phyloP scores from a whole-genome alignment of 2,888 invertebrate species.

The Prenolepis imparis region DNA sequence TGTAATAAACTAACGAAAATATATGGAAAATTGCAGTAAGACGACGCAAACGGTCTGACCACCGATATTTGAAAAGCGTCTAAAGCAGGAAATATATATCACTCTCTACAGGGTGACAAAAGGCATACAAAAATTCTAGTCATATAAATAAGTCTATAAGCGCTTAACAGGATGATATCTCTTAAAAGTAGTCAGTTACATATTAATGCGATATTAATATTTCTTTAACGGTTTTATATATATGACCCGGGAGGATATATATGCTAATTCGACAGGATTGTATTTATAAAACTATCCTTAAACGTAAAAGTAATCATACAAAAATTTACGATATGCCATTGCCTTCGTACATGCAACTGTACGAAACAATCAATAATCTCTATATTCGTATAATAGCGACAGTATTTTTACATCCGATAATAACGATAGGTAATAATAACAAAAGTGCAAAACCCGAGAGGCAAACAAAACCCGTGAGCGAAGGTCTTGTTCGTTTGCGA shows the following conservation, averaged over 20 bases:
- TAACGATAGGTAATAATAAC: constrained; percentile 27
- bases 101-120: constrained; percentile 67
- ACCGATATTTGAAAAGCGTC: constrained; percentile 19
- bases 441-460: constrained; percentile 29
- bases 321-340: constrained; percentile 31
- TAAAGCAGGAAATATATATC: constrained; percentile 40
- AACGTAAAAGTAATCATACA: constrained; percentile 45
- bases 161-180: constrained; percentile 70
- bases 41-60: constrained; percentile 58
- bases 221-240: constrained; percentile 63
- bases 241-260: constrained; percentile 9
- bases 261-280: constrained; percentile 19
- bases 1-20: constrained; percentile 4
- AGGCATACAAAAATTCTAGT: constrained; percentile 72
- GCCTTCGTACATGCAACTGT: constrained; percentile 5
- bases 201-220: constrained; percentile 67
- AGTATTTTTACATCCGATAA: constrained; percentile 53
- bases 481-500: background rate
- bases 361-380: constrained; percentile 38
- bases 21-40: constrained; percentile 48
- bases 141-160: constrained; percentile 76
- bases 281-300: constrained; percentile 38
- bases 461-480: constrained; percentile 5
- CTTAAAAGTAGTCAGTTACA: constrained; percentile 66
- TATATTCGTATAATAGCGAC: constrained; percentile 48